A percentile compares a stretch with the other conserved stretches of the same genome.
These are phyloP conservation scores for Ictalurus furcatus DNA, from an alignment of 2,113 vertebrate species.

Conservation along the genomic window DNA sequence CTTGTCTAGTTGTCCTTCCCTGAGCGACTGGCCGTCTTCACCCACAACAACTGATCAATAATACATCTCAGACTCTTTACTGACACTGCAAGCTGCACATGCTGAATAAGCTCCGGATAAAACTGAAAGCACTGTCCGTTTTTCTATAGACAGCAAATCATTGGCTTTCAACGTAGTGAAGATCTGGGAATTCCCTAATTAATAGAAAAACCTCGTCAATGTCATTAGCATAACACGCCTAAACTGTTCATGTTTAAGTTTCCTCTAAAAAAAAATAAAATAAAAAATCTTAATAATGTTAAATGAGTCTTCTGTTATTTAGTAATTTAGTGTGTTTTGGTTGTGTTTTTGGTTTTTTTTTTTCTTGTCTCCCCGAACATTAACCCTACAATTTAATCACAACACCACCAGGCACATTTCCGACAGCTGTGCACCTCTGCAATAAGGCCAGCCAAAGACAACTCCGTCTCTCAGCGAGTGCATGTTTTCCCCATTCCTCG, in stretches of 20 bases:
- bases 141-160: not conserved
- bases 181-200: not conserved
- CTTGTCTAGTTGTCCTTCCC: not conserved
- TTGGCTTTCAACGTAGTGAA: not conserved
- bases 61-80: constrained; percentile 5
- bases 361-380: not conserved
- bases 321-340: not conserved
- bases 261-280: no score
- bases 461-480: constrained; percentile 37
- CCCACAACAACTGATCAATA: constrained; percentile 18
- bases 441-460: constrained; percentile 39
- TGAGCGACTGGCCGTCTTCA: not conserved
- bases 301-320: not conserved
- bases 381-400: not conserved
- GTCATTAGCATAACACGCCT: not conserved
- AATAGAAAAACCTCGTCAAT: not conserved
- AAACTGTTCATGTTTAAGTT: not conserved
- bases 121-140: not conserved
- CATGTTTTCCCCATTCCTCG: constrained; percentile 1
- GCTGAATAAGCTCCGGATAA: not conserved
- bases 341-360: not conserved
- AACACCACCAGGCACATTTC: not conserved
- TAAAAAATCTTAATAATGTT: no score
- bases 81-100: not conserved
- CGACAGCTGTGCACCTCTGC: constrained; percentile 36